A percentile compares a stretch with the other conserved stretches of the same genome.
phyloP scores from a whole-genome alignment of 1,140 invertebrate species.

The Coboldia fuscipes region DNA sequence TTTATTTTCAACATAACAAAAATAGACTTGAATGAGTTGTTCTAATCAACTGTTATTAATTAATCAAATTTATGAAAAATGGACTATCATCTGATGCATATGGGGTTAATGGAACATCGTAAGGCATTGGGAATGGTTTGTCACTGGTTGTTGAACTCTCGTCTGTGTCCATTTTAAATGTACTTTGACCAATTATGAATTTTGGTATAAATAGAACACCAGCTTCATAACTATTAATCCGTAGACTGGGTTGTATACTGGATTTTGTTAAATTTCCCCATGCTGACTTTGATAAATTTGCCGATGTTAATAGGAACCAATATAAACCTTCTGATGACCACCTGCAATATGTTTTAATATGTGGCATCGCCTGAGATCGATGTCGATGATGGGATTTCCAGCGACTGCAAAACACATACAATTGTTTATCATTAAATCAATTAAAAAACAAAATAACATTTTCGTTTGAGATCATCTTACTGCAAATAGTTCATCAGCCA shows the following conservation, averaged over 20 bases:
- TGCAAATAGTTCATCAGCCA: constrained; percentile 62
- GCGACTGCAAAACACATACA: constrained; percentile 35
- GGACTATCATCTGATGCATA: constrained; percentile 39
- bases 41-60: too few relatives aligned
- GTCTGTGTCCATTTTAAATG: not conserved
- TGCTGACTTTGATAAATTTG: constrained; percentile 87
- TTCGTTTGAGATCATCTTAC: constrained; percentile 27
- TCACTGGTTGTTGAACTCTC: constrained; percentile 9
- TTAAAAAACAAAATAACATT: constrained; percentile 1
- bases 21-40: too few relatives aligned
- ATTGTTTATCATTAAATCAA: constrained; percentile 4
- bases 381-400: constrained; percentile 52
- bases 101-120: constrained; percentile 47
- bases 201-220: constrained; percentile 77
- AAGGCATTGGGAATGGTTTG: constrained; percentile 47
- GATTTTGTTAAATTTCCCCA: constrained; percentile 65
- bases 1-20: too few relatives aligned
- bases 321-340: constrained; percentile 39
- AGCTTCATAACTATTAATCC: constrained; percentile 75
- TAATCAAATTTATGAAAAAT: constrained; percentile 23
- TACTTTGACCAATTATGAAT: constrained; percentile 35
- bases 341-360: constrained; percentile 80
- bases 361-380: constrained; percentile 66
- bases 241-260: constrained; percentile 31
- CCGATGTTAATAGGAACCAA: constrained; percentile 77